Evolutionary conservation across 2,113 vertebrate species (phyloP).

Genomic region (Plecotus auritus): DNA sequence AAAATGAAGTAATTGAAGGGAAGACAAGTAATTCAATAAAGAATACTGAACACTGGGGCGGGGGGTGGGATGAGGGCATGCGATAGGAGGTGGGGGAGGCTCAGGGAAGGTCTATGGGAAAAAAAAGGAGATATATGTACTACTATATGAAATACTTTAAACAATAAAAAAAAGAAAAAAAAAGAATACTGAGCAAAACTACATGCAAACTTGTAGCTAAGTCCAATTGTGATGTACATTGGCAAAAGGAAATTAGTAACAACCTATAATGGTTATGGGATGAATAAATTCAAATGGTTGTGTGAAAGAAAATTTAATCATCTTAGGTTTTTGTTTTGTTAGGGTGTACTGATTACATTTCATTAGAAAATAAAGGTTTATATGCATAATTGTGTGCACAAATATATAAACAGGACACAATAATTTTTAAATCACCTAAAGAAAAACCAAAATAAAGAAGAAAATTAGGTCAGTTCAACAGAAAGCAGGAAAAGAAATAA

Average conservation of each 20-base stretch:
- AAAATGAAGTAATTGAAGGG: too few species aligned
- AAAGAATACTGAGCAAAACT: not conserved
- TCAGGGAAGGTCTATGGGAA: too few species aligned
- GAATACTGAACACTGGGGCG: not conserved
- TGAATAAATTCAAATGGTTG: not conserved
- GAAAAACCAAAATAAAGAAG: not conserved
- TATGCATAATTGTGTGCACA: not conserved
- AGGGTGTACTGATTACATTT: not conserved
- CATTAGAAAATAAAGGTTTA: not conserved
- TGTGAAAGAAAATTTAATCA: not conserved
- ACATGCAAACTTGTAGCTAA: not conserved
- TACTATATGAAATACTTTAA: too few species aligned
- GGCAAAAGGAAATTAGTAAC: not conserved
- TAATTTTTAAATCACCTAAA: not conserved
- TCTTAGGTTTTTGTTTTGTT: not conserved
- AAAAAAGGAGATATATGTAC: too few species aligned
- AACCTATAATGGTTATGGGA: not conserved
- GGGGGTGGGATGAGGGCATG: not conserved
- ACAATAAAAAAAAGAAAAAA: not conserved
- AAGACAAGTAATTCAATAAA: not conserved
- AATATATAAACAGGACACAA: not conserved
- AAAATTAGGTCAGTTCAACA: not conserved
- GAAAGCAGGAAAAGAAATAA: not conserved
- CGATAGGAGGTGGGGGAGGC: too few species aligned
- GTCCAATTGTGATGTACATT: not conserved